Conservation (phyloP, 2,797 vertebrate species). For the Lithobates pipiens region DNA sequence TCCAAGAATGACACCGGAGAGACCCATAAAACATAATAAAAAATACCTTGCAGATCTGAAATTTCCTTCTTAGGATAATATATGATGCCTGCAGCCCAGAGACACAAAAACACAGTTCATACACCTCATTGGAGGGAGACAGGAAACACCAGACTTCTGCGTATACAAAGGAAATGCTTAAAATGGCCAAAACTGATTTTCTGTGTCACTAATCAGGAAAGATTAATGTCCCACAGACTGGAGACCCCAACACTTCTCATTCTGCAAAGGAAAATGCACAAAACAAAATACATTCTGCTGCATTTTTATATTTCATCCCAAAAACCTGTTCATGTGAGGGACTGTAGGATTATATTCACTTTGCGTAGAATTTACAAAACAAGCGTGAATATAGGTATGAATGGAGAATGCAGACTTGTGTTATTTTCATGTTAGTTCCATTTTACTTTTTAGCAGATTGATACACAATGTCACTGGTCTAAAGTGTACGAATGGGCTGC, state of each 20-base stretch:
- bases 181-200: constrained; percentile 23
- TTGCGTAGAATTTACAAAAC: neutral
- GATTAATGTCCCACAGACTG: constrained; percentile 11
- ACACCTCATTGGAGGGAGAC: constrained; percentile 7
- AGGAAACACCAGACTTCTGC: constrained; percentile 21
- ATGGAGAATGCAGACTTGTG: too few relatives aligned
- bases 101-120: constrained; percentile 43
- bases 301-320: constrained; percentile 2
- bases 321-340: constrained; percentile 6
- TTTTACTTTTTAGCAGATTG: neutral
- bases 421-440: too few relatives aligned
- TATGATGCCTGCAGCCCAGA: constrained; percentile 15
- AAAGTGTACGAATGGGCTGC: neutral
- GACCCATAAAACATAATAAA: constrained; percentile 72
- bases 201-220: constrained; percentile 8
- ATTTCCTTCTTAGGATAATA: constrained; percentile 53
- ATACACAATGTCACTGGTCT: too few relatives aligned
- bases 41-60: constrained; percentile 53
- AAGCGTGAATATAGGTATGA: too few relatives aligned
- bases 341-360: neutral
- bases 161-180: constrained; percentile 31
- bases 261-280: neutral
- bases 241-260: neutral
- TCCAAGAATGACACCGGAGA: constrained; percentile 67
- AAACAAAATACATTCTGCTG: neutral